Percentiles rank a stretch among this genome's conserved stretches.
Conservation (phyloP, 2,888 invertebrate genomes). For the Noctua janthina region DNA sequence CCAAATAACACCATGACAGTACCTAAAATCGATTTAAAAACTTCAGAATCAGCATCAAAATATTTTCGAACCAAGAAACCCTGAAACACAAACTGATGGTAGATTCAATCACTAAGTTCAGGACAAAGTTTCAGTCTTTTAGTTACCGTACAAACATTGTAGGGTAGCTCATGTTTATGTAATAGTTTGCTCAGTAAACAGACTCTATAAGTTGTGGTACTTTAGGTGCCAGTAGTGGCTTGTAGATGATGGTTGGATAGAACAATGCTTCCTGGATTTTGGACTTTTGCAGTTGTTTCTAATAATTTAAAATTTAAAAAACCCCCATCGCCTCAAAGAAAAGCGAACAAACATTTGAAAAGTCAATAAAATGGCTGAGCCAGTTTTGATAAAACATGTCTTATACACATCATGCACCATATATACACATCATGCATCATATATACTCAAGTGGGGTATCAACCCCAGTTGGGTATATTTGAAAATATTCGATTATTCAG, state of each 20-base stretch:
- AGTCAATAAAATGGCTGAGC: too few relatives aligned
- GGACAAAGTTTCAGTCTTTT: constrained; percentile 17
- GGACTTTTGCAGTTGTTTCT: neutral
- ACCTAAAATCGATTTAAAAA: neutral
- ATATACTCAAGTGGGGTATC: too few relatives aligned
- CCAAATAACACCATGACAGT: neutral
- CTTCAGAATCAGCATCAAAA: constrained; percentile 1
- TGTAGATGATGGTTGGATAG: constrained; percentile 14
- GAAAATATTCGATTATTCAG: too few relatives aligned
- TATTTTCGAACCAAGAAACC: constrained; percentile 20
- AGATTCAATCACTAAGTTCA: constrained; percentile 46
- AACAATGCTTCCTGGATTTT: neutral
- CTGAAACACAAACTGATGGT: constrained; percentile 32
- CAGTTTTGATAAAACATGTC: too few relatives aligned
- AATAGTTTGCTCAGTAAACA: constrained; percentile 51
- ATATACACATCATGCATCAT: too few relatives aligned
- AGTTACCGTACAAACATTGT: constrained; percentile 49
- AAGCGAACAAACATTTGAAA: too few relatives aligned
- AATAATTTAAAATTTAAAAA: too few relatives aligned
- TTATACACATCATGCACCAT: too few relatives aligned
- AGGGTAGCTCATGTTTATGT: constrained; percentile 60
- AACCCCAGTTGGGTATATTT: too few relatives aligned
- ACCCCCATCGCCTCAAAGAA: too few relatives aligned
- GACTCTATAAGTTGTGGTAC: constrained; percentile 38
- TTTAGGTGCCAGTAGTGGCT: neutral